phyloP scores from a whole-genome alignment of 2,888 invertebrate genomes.

The Tiliacea aurago region DNA sequence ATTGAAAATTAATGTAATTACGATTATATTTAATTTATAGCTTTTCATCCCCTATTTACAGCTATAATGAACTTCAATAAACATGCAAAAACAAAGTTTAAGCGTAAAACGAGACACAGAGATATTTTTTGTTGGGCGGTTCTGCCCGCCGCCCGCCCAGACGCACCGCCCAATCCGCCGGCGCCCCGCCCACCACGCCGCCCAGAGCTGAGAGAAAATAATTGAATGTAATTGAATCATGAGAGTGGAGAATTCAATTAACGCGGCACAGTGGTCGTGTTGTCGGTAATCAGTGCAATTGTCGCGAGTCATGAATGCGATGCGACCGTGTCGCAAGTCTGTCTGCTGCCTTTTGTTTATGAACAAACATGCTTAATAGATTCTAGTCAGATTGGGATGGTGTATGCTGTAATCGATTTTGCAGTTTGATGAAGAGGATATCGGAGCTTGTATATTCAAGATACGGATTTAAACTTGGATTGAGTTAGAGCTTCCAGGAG shows the following conservation, averaged over 20 bases:
- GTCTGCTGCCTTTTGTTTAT: constrained; percentile 30
- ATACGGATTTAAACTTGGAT: background rate
- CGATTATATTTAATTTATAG: background rate
- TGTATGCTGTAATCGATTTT: constrained; percentile 17
- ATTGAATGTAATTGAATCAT: constrained; percentile 88
- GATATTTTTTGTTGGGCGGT: constrained; percentile 80
- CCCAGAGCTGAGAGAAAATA: constrained; percentile 77
- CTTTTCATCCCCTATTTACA: background rate
- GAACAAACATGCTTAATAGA: constrained; percentile 18
- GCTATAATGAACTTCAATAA: constrained; percentile 30
- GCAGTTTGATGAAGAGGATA: background rate
- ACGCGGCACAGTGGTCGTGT: constrained; percentile 67
- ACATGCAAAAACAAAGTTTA: constrained; percentile 53
- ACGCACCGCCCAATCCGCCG: constrained; percentile 80
- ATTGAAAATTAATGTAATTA: background rate
- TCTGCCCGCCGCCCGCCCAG: constrained; percentile 77
- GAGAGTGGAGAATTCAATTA: constrained; percentile 84
- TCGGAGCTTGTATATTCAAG: background rate
- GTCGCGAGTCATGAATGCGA: constrained; percentile 62
- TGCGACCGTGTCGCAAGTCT: constrained; percentile 34
- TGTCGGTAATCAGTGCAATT: constrained; percentile 80
- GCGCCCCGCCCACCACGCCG: constrained; percentile 80
- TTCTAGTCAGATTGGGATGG: constrained; percentile 10
- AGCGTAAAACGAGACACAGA: constrained; percentile 65
- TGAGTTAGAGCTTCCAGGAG: background rate